These are phyloP conservation scores for Luscinia megarhynchos DNA, from an alignment of 2,797 vertebrate genomes.

Conservation along the genomic window DNA sequence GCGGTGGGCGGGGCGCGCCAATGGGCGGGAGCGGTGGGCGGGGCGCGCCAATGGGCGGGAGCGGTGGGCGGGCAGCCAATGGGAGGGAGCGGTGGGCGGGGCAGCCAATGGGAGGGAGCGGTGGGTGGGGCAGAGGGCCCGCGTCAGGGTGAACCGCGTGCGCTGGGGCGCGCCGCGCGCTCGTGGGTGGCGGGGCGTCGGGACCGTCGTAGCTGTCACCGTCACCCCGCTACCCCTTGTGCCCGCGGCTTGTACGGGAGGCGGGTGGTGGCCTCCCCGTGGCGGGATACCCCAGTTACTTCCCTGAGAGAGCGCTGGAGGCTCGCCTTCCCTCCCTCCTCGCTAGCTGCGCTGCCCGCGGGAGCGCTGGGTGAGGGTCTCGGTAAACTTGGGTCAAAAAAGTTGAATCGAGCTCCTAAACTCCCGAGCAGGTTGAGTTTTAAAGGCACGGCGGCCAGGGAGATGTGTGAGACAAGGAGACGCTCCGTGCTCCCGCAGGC, in stretches of 20 bases:
- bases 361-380: no score
- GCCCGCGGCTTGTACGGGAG: fast-evolving
- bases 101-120: neutral
- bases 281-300: fast-evolving
- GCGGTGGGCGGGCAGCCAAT: no score
- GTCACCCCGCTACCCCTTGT: fast-evolving
- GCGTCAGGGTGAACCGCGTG: neutral
- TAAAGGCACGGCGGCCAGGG: fast-evolving
- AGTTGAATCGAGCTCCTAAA: neutral
- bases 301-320: fast-evolving
- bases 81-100: neutral
- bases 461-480: no score
- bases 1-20: no score
- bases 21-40: no score
- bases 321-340: fast-evolving
- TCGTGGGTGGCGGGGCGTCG: fast-evolving
- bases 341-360: no score
- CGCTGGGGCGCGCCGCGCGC: fast-evolving
- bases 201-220: no score
- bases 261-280: fast-evolving
- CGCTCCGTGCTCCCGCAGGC: fast-evolving
- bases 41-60: neutral
- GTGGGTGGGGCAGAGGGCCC: no score
- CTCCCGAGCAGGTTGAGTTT: fast-evolving
- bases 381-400: neutral